A percentile compares a stretch with the other conserved stretches of the same genome.
Conservation (phyloP, 2,797 vertebrate genomes). For the Mico argentatus region DNA sequence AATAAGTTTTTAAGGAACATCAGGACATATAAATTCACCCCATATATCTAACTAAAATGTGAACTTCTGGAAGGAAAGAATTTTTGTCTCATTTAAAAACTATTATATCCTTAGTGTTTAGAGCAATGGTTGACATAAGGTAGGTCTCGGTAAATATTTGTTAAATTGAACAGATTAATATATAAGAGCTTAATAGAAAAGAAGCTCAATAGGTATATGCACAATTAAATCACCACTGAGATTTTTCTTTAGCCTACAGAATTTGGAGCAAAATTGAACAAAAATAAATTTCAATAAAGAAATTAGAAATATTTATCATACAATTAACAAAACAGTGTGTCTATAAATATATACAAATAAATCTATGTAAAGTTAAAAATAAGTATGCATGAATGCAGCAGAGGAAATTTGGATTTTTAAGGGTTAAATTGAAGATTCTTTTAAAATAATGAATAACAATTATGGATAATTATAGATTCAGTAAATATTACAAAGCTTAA, state of each 20-base stretch:
- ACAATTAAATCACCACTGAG: neutral
- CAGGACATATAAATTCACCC: neutral
- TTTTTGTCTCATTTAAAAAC: neutral
- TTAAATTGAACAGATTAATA: neutral
- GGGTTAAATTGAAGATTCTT: neutral
- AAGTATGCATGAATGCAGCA: neutral
- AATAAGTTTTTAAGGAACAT: neutral
- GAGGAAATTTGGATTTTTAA: constrained; percentile 8
- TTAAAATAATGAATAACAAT: neutral
- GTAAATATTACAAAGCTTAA: neutral
- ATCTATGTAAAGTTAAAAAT: neutral
- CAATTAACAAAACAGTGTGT: neutral
- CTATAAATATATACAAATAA: neutral
- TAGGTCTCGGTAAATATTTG: neutral
- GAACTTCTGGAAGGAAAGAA: neutral
- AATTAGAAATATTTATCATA: constrained; percentile 27
- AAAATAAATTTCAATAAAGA: neutral
- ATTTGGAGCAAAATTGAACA: neutral
- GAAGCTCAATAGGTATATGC: neutral
- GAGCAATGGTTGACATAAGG: neutral
- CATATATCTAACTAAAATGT: neutral
- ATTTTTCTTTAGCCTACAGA: neutral
- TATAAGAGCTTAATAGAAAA: neutral
- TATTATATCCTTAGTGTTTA: neutral
- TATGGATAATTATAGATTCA: neutral